Evolutionary conservation across 2,797 vertebrate species (phyloP).

Genomic region (Platyrinchus mystaceus): DNA sequence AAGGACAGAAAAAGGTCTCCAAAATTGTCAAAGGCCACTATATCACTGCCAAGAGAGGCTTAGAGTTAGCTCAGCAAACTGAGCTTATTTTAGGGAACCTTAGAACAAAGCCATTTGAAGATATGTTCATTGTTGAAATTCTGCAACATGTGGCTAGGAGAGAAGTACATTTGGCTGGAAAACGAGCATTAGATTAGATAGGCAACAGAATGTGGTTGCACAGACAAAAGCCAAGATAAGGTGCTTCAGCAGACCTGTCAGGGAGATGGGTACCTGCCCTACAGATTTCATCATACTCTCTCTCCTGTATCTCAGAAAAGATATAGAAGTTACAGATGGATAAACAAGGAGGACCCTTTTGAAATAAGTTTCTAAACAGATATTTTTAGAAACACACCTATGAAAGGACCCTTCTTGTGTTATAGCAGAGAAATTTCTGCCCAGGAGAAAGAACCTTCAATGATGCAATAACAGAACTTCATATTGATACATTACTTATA

Average conservation of each 20-base stretch:
- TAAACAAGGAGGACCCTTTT: not conserved
- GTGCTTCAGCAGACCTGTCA: not conserved
- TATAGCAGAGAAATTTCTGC: not conserved
- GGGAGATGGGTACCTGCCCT: rapidly evolving
- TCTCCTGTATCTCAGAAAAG: not conserved
- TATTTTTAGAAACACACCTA: not conserved
- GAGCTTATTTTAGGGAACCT: not conserved
- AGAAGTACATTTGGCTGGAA: not conserved
- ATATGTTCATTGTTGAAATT: rapidly evolving
- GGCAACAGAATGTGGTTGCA: not conserved
- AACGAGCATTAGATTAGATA: rapidly evolving
- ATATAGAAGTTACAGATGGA: not conserved
- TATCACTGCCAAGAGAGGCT: not conserved
- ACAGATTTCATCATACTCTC: not conserved
- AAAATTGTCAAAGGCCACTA: not conserved
- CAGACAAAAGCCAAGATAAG: not conserved
- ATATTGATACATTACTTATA: not conserved
- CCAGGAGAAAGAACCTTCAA: not conserved
- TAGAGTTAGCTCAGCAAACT: not conserved
- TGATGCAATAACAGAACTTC: not conserved
- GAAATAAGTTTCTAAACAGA: not conserved
- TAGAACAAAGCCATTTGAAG: not conserved
- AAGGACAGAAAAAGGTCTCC: not conserved
- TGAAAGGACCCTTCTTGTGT: not conserved
- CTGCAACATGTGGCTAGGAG: not conserved